Base-by-base conservation (phyloP, 2,888 invertebrate species). In the Latrodectus hesperus region DNA sequence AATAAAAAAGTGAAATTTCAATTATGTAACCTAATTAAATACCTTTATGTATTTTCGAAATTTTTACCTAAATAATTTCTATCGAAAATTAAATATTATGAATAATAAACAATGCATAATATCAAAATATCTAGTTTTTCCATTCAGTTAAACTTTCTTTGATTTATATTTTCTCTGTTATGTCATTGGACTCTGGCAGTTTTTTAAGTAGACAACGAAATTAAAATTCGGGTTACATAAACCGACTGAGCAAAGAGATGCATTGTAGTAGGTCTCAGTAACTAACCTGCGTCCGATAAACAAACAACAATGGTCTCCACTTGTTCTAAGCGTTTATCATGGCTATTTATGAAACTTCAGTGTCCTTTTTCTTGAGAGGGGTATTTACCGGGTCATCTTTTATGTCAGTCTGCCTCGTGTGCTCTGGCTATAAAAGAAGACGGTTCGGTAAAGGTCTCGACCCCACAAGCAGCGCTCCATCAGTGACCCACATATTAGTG, bases 401-500 rank as follows among this genome's bases (percentile, higher is more conserved):
- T 60, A 60, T 60, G 60, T 16, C 60, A n/a, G 14, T 16, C 60
- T 16, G 60, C 6, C 60, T 60, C n/a, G n/a, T 10, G 60, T 0
- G n/a, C 14, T 60, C 16, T 60, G 9, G 60, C n/a, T 60, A 60
- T 60, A 60, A 60, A n/a, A 38, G 60, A n/a, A 60, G 60, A 60
- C 60, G n/a, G 60, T 11, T 60, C 10, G 60, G 12, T 60, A 60
- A 68, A 82, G 82, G 82, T 82, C 82, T 53, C 73, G 82, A 67
- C 74, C 74, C 82, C 53, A n/a, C 38, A 38, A 81, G 53, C 55
- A 10, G 52, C 16, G 49, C 38, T 11, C 16, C 53, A 68, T 68
- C 75, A 67, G n/a, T 68, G 82, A 82, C 82, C 82, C 60, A 82
- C 53, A 74, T 82, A 26, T 75, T 52, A 6, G 60, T 81, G 80